Evolutionary conservation across 2,113 vertebrate genomes (phyloP), one percentile per base, ranked within the genome.

Genomic region (Lophochroa leadbeateri): DNA sequence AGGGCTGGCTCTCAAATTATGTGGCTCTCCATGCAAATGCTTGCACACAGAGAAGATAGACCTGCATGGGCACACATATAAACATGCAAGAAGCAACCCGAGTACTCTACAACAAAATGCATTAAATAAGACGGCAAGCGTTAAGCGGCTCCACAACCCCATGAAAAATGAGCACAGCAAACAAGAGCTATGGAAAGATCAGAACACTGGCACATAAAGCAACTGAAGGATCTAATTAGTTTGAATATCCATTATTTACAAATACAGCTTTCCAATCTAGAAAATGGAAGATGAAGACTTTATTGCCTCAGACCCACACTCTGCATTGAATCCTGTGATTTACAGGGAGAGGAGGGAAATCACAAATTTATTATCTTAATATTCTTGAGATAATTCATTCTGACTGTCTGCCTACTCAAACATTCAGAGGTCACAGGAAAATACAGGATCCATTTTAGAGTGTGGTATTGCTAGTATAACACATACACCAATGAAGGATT

Each of bases 21-120:
- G 0, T 0, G 3, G 2, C 6, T 77, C 31, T 33, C 46, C 81
- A 18, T 0, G 1, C 13, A 43, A 25, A 39, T 3, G 14, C 50
- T 43, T 19, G 21, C 52, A n/a, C 13, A 5, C 23, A 20, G 41
- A 49, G 47, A 37, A 65, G 67, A 19, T 18, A 15, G 13, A 21
- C 6, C 47, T 29, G 31, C 5, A 31, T 1, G 10, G 52, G 39
- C 52, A 28, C 47, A 3, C 2, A 9, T 13, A 70, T 17, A 15
- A 67, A 82, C 44, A 15, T 10, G 25, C n/a, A 23, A 23, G 52
- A 68, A 55, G 60, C 1, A 44, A 60, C 46, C 55, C 1, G 0
- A 71, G 28, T 3, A 3, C 21, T 60, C 71, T 7, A 17, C 3
- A 31, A 35, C 60, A 58, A 50, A 86, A 39, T 1, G 17, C 1